Conservation (phyloP, 2,797 vertebrate species). For the Phrynocephalus forsythii region DNA sequence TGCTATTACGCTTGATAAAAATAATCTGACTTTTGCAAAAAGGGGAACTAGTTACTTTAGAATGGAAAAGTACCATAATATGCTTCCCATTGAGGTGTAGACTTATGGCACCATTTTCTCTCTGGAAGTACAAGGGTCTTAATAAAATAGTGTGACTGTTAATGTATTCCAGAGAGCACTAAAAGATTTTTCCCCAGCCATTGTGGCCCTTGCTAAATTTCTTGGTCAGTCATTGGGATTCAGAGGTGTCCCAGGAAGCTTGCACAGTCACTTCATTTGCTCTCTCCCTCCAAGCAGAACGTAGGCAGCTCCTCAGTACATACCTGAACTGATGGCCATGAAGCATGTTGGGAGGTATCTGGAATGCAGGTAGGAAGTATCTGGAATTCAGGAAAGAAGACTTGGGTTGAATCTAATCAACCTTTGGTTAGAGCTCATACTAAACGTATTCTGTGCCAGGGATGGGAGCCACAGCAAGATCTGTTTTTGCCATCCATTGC, state of each 20-base stretch:
- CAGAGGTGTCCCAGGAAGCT: not conserved
- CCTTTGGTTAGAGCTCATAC: no score
- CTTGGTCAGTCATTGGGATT: not conserved
- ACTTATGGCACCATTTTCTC: not conserved
- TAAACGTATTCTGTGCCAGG: not conserved
- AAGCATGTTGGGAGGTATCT: not conserved
- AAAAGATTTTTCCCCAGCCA: not conserved
- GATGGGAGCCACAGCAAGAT: not conserved
- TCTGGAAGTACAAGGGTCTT: not conserved
- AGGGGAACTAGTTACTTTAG: not conserved
- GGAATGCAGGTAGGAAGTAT: not conserved
- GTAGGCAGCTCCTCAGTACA: not conserved
- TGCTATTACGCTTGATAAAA: not conserved
- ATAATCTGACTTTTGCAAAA: not conserved
- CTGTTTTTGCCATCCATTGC: not conserved
- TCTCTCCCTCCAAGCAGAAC: not conserved
- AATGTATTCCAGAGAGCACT: not conserved
- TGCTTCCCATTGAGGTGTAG: not conserved
- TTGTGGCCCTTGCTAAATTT: not conserved
- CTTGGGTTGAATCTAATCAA: not conserved
- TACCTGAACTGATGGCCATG: not conserved
- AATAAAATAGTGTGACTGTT: not conserved
- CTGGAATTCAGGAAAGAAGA: not conserved
- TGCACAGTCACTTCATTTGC: not conserved
- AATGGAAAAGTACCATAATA: not conserved